phyloP scores from a whole-genome alignment of 2,888 invertebrate genomes.

The Cecidostiba fungosa region DNA sequence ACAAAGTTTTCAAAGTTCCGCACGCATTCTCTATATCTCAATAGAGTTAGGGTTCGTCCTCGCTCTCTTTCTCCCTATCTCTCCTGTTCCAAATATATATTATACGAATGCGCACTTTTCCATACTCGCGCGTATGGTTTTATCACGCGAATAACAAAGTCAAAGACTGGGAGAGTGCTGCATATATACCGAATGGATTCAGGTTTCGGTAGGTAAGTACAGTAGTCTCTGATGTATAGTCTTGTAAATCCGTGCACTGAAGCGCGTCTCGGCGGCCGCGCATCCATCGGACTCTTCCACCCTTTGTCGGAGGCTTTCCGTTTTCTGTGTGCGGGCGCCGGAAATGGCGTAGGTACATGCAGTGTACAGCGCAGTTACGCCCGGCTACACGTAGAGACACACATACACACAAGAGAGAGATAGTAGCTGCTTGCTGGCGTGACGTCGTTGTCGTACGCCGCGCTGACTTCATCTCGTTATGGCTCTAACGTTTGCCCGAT shows the following conservation, averaged over 20 bases:
- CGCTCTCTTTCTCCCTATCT: background rate
- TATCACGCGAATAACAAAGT: too few relatives aligned
- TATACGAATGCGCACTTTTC: background rate
- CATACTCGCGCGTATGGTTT: background rate
- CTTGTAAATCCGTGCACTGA: slow-evolving; percentile 62
- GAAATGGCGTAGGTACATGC: background rate
- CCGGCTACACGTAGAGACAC: background rate
- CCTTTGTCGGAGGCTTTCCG: background rate
- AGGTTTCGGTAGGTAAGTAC: too few relatives aligned
- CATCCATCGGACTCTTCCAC: slow-evolving; percentile 9
- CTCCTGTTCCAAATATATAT: background rate
- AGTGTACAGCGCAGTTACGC: slow-evolving; percentile 2
- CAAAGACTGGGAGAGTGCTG: too few relatives aligned
- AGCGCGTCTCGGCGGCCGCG: background rate
- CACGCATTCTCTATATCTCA: slow-evolving; percentile 13
- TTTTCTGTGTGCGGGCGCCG: background rate
- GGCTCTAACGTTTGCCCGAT: slow-evolving; percentile 71
- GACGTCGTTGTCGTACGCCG: slow-evolving; percentile 72
- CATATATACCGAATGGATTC: too few relatives aligned
- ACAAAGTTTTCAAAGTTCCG: slow-evolving; percentile 79
- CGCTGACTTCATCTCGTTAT: slow-evolving; percentile 62
- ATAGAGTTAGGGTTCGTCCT: background rate
- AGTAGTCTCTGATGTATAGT: too few relatives aligned
- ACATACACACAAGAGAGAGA: slow-evolving; percentile 72
- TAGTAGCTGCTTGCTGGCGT: slow-evolving; percentile 70